phyloP scores from a whole-genome alignment of 2,888 invertebrate genomes.

The Hedya salicella region DNA sequence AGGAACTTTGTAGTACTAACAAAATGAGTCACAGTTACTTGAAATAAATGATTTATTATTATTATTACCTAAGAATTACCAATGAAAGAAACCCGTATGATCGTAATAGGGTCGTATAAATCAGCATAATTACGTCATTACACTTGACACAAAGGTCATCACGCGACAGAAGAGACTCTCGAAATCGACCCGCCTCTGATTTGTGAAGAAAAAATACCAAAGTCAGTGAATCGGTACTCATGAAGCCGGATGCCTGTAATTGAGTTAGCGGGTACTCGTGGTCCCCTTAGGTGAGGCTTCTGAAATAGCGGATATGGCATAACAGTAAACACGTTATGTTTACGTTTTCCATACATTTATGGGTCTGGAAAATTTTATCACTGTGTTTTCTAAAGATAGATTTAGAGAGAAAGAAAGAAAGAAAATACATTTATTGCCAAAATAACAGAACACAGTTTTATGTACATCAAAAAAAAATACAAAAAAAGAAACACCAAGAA shows the following conservation, averaged over 20 bases:
- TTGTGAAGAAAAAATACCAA: slow-evolving; percentile 61
- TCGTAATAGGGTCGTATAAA: slow-evolving; percentile 23
- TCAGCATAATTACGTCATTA: slow-evolving; percentile 36
- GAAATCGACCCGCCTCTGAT: slow-evolving; percentile 46
- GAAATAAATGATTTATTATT: too few species aligned
- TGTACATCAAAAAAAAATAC: too few species aligned
- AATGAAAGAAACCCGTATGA: neutral
- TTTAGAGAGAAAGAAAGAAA: too few species aligned
- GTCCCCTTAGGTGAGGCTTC: slow-evolving; percentile 56
- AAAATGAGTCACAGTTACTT: too few species aligned
- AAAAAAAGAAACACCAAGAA: too few species aligned
- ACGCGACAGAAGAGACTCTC: slow-evolving; percentile 16
- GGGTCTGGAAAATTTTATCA: too few species aligned
- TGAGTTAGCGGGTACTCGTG: slow-evolving; percentile 73
- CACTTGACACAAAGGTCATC: slow-evolving; percentile 30
- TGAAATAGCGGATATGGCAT: slow-evolving; percentile 51
- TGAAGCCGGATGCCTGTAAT: slow-evolving; percentile 75
- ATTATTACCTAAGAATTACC: neutral
- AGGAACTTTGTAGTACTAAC: too few species aligned
- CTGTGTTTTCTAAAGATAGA: too few species aligned
- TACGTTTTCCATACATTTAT: too few species aligned
- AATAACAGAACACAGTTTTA: too few species aligned
- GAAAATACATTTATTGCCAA: too few species aligned
- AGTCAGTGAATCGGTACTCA: slow-evolving; percentile 69
- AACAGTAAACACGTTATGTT: too few species aligned